Evolutionary conservation across 2,888 invertebrate genomes (phyloP).

Genomic region (Pterostichus madidus): DNA sequence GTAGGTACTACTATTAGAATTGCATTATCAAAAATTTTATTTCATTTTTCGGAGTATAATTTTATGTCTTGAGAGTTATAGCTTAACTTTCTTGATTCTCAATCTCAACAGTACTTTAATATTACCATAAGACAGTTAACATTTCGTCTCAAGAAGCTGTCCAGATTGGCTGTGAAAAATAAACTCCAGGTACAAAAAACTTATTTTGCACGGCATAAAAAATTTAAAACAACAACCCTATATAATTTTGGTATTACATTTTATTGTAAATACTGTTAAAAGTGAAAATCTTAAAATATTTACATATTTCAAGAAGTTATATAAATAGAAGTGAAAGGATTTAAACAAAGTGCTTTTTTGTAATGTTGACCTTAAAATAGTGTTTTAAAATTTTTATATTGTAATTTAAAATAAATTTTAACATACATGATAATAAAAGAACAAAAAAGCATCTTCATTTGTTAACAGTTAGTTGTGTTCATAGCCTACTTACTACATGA

Average conservation of each 20-base stretch:
- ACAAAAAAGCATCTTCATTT: constrained; percentile 7
- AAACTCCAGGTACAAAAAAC: constrained; percentile 50
- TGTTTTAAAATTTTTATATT: constrained; percentile 12
- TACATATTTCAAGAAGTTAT: constrained; percentile 16
- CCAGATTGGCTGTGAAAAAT: constrained; percentile 53
- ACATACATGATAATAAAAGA: not conserved
- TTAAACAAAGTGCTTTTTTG: constrained; percentile 24
- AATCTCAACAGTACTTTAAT: constrained; percentile 8
- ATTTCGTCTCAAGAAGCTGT: constrained; percentile 10
- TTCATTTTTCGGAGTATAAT: constrained; percentile 13
- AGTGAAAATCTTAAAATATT: not conserved
- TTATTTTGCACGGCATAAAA: constrained; percentile 38
- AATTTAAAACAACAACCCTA: constrained; percentile 5
- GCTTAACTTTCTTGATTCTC: not conserved
- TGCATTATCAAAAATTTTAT: not conserved
- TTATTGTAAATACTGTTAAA: not conserved
- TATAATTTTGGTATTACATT: not conserved
- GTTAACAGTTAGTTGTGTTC: constrained; percentile 47
- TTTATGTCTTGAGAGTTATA: not conserved
- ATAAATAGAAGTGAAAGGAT: constrained; percentile 53
- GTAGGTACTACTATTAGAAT: not conserved
- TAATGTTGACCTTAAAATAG: constrained; percentile 47
- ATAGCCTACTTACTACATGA: constrained; percentile 52
- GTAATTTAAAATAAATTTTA: constrained; percentile 8
- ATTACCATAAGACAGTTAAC: constrained; percentile 43